Conservation (phyloP, 2,888 invertebrate species). For the Linnaemya vulpina region DNA sequence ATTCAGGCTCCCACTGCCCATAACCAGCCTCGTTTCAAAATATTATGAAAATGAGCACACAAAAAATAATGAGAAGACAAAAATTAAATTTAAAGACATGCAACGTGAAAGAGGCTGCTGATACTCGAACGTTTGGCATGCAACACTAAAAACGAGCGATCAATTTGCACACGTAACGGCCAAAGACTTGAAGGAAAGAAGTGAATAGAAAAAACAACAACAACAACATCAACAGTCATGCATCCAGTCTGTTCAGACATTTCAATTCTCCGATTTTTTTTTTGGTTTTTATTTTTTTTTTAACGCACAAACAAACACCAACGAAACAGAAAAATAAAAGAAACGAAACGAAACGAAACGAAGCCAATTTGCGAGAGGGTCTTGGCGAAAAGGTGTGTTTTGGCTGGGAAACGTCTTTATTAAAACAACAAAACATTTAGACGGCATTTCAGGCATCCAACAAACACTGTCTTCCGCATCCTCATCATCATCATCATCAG, state of each 20-base stretch:
- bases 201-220: background rate
- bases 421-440: slow-evolving; percentile 81
- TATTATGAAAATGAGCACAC: slow-evolving; percentile 46
- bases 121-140: slow-evolving; percentile 54
- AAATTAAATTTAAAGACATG: slow-evolving; percentile 61
- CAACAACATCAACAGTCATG: slow-evolving; percentile 31
- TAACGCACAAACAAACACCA: background rate
- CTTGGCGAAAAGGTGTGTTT: slow-evolving; percentile 65
- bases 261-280: slow-evolving; percentile 23
- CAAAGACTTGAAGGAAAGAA: slow-evolving; percentile 3
- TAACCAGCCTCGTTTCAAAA: slow-evolving; percentile 15
- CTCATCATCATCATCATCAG: slow-evolving; percentile 49
- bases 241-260: slow-evolving; percentile 49
- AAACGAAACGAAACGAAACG: slow-evolving; percentile 1
- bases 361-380: slow-evolving; percentile 52
- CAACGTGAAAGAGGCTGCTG: slow-evolving; percentile 43
- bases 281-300: background rate
- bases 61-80: no score
- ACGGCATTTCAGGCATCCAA: slow-evolving; percentile 77
- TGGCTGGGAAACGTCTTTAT: slow-evolving; percentile 78
- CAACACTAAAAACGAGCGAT: slow-evolving; percentile 66
- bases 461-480: slow-evolving; percentile 69
- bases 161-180: slow-evolving; percentile 68
- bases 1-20: background rate
- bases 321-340: background rate